Evolutionary conservation across 2,797 vertebrate species (phyloP), one percentile per base, ranked within the genome.

Genomic region (Adelosebastes latens): DNA sequence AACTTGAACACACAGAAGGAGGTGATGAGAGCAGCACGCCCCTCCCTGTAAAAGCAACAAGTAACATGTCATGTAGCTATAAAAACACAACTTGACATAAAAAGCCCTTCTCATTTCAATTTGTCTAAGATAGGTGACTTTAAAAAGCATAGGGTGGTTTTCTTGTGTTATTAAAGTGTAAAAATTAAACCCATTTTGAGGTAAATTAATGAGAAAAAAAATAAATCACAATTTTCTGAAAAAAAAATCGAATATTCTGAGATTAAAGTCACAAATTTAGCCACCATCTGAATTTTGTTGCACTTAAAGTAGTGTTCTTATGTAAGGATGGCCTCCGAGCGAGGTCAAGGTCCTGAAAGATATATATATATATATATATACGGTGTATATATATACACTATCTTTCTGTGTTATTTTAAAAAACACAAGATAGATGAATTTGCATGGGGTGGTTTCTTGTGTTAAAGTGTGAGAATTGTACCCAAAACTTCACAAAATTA

Each of bases 1-100:
- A 99, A 99, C 92, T 99, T 99, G 91, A 99, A 99, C 32, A 99
- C 99, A 88, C 99, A 99, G 94, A 99, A 99, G 80, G 99, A 99
- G 42, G 99, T 99, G 89, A 99, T 96, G 86, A 99, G 96, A 93
- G 99, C 99, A 72, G 99, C 98, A 72, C 98, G 97, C 5, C 99
- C 99, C 94, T 99, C 99, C 95, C 99, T 99, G 95, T 75, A 65
- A 92, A 94, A 75, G 14, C 36, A 58, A 42, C 6, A 73, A 6
- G 32, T 31, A 4, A 52, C 16, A 52, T 9, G 27, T 61, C 32
- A 52, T 24, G 1, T 18, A 14, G 13, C 11, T 12, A 36, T n/a
- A 61, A 29, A 52, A 59, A 72, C 11, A 63, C 18, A 10, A 6
- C 9, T 2, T 31, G 20, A 31, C 13, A 66, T 36, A 2, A 61